These are phyloP conservation scores for Heliothis subflexa DNA, from an alignment of 1,140 invertebrate species.

Conservation along the genomic window DNA sequence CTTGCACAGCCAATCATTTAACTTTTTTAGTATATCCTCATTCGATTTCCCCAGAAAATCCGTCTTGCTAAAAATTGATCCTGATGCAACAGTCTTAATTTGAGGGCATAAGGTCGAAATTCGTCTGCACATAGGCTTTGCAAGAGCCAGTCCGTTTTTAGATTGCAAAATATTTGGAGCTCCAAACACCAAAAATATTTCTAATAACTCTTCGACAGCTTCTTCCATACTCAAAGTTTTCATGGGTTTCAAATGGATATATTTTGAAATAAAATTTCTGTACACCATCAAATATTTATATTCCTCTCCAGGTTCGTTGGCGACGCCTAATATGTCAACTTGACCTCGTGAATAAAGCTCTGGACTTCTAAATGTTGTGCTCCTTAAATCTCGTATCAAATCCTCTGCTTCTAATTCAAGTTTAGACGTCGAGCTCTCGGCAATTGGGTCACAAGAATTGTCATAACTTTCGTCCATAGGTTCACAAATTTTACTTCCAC, in stretches of 20 bases:
- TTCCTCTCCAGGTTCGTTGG: slow-evolving; percentile 54
- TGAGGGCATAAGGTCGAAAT: slow-evolving; percentile 58
- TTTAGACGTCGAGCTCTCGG: slow-evolving; percentile 23
- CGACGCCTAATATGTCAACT: slow-evolving; percentile 64
- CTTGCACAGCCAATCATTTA: slow-evolving; percentile 59
- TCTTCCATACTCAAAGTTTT: slow-evolving; percentile 59
- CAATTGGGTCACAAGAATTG: background rate
- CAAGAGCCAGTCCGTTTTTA: slow-evolving; percentile 62
- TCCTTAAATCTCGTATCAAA: background rate
- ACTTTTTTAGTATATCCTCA: slow-evolving; percentile 63
- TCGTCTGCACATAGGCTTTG: slow-evolving; percentile 62
- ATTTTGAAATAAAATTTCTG: slow-evolving; percentile 64
- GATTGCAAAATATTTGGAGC: slow-evolving; percentile 73
- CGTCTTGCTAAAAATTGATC: slow-evolving; percentile 41
- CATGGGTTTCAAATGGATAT: slow-evolving; percentile 65
- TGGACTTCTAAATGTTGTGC: slow-evolving; percentile 49
- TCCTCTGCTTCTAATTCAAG: slow-evolving; percentile 35
- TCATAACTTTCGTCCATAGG: slow-evolving; percentile 17
- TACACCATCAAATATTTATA: slow-evolving; percentile 70
- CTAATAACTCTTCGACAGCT: slow-evolving; percentile 59
- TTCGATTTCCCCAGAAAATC: slow-evolving; percentile 60
- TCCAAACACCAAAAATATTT: slow-evolving; percentile 68
- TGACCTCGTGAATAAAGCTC: slow-evolving; percentile 67
- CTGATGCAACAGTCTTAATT: slow-evolving; percentile 62
- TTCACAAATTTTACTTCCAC: slow-evolving; percentile 20